Conservation (phyloP, 2,888 invertebrate genomes). For the Spodoptera littoralis region DNA sequence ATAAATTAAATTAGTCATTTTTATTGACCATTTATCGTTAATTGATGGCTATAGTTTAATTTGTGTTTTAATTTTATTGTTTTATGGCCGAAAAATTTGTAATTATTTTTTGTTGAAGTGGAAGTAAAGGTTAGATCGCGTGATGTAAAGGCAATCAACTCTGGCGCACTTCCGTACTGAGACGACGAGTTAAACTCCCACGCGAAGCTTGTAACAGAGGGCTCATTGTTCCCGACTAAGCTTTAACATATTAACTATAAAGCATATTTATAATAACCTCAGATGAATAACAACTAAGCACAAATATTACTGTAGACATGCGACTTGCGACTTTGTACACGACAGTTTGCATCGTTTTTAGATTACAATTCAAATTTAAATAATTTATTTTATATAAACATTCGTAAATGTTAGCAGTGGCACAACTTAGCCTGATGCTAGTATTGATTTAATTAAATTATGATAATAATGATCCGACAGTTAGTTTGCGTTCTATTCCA, state of each 20-base stretch:
- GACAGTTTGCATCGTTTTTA: no score
- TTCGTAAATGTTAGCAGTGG: no score
- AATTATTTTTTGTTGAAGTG: constrained; percentile 18
- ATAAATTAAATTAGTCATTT: constrained; percentile 52
- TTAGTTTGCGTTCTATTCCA: no score
- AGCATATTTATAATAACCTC: constrained; percentile 43
- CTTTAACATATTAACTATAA: constrained; percentile 44
- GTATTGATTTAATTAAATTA: no score
- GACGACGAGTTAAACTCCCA: constrained; percentile 52
- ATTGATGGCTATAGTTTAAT: constrained; percentile 31
- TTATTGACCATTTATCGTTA: constrained; percentile 46
- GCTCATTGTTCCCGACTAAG: constrained; percentile 60
- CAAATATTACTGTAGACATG: no score
- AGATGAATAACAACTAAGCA: no score
- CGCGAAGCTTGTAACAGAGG: constrained; percentile 56
- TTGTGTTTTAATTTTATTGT: constrained; percentile 26
- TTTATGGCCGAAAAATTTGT: constrained; percentile 10
- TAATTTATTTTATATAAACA: no score
- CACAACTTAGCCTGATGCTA: no score
- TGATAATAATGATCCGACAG: no score
- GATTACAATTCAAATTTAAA: no score
- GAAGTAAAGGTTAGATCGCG: constrained; percentile 36
- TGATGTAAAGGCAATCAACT: constrained; percentile 49
- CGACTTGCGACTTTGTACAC: no score
- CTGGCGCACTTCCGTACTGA: constrained; percentile 50